Base-by-base conservation (phyloP, 2,113 vertebrate species). In the Malurus melanocephalus region DNA sequence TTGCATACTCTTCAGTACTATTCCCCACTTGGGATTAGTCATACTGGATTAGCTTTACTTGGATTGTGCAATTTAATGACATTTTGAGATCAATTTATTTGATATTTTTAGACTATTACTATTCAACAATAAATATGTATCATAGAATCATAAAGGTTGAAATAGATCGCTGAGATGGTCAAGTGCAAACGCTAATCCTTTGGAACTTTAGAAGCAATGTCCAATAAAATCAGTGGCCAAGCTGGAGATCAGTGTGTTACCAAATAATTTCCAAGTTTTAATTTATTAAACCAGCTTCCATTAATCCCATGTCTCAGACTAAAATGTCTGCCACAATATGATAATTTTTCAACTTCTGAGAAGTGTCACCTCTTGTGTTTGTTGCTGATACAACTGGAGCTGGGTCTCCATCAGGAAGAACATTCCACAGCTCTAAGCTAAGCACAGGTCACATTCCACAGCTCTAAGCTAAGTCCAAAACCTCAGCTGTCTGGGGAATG, bases 211-310 rank as follows among this genome's bases (percentile, higher is more conserved):
- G 53, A 84, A 90, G 45, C 16, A 75, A 68, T 13, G 9, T 64
- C 43, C 43, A 73, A 10, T 40, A 74, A 59, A 90, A 73, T 62
- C 78, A 87, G 14, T 33, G 23, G 42, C 8, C 48, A 60, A 21
- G 13, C 1, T 42, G 51, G 27, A 78, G 60, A 69, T 15, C 3
- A 46, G 26, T 27, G 38, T 0, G 0, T 28, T 40, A 48, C 13
- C 57, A 55, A 77, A 33, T 18, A 27, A 49, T 7, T 71, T 53
- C 40, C 43, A 61, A 43, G 42, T 30, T 61, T 79, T 49, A 66
- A 75, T 61, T 42, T 56, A 69, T 69, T 46, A 55, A 64, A 22
- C 53, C 21, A 35, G 43, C 40, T 83, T 80, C 68, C 33, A 67
- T n/a, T n/a, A n/a, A n/a, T 7, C 13, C 17, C 13, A 22, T 8